A percentile compares a stretch with the other conserved stretches of the same genome.
phyloP scores from a whole-genome alignment of 1,140 invertebrate species.

The Andricus grossulariae region DNA sequence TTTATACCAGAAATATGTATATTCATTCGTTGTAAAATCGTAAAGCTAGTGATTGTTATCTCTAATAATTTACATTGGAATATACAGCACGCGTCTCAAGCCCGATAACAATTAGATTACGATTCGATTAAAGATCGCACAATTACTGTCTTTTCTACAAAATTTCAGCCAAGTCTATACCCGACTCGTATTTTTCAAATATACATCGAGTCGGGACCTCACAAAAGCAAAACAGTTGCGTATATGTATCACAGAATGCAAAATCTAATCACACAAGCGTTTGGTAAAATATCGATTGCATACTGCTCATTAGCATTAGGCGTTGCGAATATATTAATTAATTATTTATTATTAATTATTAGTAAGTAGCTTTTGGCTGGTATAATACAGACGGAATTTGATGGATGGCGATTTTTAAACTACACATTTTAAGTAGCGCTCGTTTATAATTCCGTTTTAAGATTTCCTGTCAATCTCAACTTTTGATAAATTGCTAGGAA shows the following conservation, averaged over 20 bases:
- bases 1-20: not conserved
- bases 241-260: slow-evolving; percentile 29
- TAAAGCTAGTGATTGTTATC: slow-evolving; percentile 9
- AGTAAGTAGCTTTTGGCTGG: slow-evolving; percentile 35
- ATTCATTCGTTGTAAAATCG: slow-evolving; percentile 21
- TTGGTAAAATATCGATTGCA: slow-evolving; percentile 9
- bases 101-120: not conserved
- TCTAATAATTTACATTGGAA: slow-evolving; percentile 9
- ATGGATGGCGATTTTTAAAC: slow-evolving; percentile 41
- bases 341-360: slow-evolving; percentile 4
- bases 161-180: not conserved
- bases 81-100: slow-evolving; percentile 14
- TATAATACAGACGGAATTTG: slow-evolving; percentile 49
- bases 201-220: not conserved
- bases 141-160: not conserved
- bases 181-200: not conserved
- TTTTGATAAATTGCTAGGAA: slow-evolving; percentile 14
- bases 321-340: not conserved
- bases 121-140: not conserved
- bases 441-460: not conserved
- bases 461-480: slow-evolving; percentile 42
- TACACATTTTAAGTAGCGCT: slow-evolving; percentile 30
- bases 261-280: slow-evolving; percentile 39
- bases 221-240: not conserved
- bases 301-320: slow-evolving; percentile 36